Evolutionary conservation across 2,113 vertebrate species (phyloP).

Genomic region (Caracal caracal): DNA sequence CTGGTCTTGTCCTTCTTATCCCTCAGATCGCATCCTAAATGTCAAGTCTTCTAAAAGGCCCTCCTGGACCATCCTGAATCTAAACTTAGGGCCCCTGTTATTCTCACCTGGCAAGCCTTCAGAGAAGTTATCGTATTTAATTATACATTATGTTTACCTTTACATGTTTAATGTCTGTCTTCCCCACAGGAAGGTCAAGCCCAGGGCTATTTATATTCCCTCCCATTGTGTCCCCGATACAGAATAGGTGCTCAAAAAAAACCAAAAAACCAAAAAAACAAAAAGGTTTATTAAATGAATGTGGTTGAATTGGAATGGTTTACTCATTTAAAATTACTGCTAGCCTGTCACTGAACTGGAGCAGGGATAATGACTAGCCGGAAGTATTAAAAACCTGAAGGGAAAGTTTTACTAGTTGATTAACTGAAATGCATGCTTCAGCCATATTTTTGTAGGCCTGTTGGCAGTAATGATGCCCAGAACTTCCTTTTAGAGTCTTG

Average conservation of each 20-base stretch:
- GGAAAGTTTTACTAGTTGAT: constrained; percentile 45
- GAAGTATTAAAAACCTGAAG: constrained; percentile 52
- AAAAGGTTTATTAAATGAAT: background rate
- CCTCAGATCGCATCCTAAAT: background rate
- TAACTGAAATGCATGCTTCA: background rate
- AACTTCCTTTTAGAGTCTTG: constrained; percentile 35
- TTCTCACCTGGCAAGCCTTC: constrained; percentile 64
- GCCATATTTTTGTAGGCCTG: background rate
- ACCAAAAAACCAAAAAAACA: background rate
- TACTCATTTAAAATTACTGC: constrained; percentile 31
- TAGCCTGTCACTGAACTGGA: background rate
- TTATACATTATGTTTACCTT: constrained; percentile 47
- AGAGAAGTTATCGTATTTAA: constrained; percentile 68
- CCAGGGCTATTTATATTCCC: constrained; percentile 35
- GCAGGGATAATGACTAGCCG: background rate
- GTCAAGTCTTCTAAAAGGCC: background rate
- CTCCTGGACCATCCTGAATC: background rate
- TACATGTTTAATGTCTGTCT: constrained; percentile 59
- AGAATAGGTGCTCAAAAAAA: constrained; percentile 18
- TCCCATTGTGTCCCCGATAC: background rate
- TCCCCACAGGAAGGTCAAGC: constrained; percentile 54
- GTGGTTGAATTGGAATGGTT: background rate
- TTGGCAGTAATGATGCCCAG: constrained; percentile 4
- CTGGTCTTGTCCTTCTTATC: background rate
- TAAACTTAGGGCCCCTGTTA: constrained; percentile 36